Evolutionary conservation across 2,888 invertebrate species (phyloP).

Genomic region (Plebejus melissa): DNA sequence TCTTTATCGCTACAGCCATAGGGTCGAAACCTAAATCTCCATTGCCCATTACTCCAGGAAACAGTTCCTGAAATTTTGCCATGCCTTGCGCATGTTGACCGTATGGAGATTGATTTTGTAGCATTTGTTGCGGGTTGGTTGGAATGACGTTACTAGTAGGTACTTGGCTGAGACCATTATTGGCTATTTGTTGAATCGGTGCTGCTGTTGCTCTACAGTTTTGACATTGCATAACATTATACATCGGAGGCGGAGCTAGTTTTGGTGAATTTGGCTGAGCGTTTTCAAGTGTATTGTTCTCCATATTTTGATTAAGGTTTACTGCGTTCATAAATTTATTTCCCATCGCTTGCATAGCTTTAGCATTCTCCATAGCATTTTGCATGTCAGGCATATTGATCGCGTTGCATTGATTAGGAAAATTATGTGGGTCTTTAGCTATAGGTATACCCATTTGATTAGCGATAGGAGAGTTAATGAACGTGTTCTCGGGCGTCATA

Average conservation of each 20-base stretch:
- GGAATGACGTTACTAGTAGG: slow-evolving; percentile 28
- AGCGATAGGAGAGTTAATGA: slow-evolving; percentile 55
- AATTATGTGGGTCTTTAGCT: slow-evolving; percentile 17
- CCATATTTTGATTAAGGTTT: neutral
- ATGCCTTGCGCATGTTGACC: slow-evolving; percentile 57
- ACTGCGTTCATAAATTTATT: slow-evolving; percentile 7
- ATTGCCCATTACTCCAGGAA: slow-evolving; percentile 57
- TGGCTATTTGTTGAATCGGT: neutral
- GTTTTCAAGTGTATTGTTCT: neutral
- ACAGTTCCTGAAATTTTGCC: slow-evolving; percentile 65
- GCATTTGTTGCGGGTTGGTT: slow-evolving; percentile 35
- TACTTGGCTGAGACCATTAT: neutral
- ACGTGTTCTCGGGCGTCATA: slow-evolving; percentile 57
- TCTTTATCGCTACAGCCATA: slow-evolving; percentile 70
- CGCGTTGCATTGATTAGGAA: neutral
- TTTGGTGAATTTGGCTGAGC: neutral
- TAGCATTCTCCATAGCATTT: slow-evolving; percentile 37
- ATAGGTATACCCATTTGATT: slow-evolving; percentile 50
- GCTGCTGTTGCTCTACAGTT: neutral
- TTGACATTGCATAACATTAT: slow-evolving; percentile 11
- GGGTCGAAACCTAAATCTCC: slow-evolving; percentile 67
- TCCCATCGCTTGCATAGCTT: slow-evolving; percentile 53
- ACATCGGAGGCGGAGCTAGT: neutral
- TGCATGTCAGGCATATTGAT: slow-evolving; percentile 31
- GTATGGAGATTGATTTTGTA: slow-evolving; percentile 36